Evolutionary conservation across 2,888 invertebrate genomes (phyloP), one percentile per base, ranked within the genome.

Genomic region (Hydrotaea diabolus): DNA sequence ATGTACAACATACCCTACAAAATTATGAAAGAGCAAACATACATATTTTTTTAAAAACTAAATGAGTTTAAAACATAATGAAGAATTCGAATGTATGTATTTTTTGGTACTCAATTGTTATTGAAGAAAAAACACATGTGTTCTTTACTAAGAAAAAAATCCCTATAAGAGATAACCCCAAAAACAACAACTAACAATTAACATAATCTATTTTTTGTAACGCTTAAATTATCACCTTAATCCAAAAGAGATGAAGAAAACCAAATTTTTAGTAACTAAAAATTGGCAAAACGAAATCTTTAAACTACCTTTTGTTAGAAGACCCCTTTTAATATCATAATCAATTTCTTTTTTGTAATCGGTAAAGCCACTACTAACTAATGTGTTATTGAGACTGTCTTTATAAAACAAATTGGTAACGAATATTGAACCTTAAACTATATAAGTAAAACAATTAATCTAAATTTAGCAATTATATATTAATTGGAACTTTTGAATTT

Each of bases 361-460:
- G 59, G 59, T 21, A 53, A 59, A 49, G 7, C 57, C 57, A 69
- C 36, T 53, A 59, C 43, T 36, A 49, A 72, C 43, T 74, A 71
- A 77, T 76, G 77, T 81, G 69, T 69, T 46, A 80, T 87, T 84
- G 86, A 87, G 87, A 87, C 87, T 88, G 87, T 87, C 78, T 77
- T 82, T 55, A 80, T 64, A 62, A 55, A 59, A 73, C 57, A 59
- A 83, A 85, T 86, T 87, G 84, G 85, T 87, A 85, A 80, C 77
- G 84, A 81, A 86, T 85, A 84, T 86, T 76, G 77, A 73, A 46
- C 21, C 71, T 72, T 64, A 76, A 66, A 57, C 75, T 80, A 57
- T 73, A 57, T 71, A 55, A 53, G 39, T 39, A 73, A 80, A 80
- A 17, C 75, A 59, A 64, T 49, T 49, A n/a, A 76, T 46, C 49